Conservation (phyloP, 2,113 vertebrate genomes). For the Zonotrichia leucophrys region DNA sequence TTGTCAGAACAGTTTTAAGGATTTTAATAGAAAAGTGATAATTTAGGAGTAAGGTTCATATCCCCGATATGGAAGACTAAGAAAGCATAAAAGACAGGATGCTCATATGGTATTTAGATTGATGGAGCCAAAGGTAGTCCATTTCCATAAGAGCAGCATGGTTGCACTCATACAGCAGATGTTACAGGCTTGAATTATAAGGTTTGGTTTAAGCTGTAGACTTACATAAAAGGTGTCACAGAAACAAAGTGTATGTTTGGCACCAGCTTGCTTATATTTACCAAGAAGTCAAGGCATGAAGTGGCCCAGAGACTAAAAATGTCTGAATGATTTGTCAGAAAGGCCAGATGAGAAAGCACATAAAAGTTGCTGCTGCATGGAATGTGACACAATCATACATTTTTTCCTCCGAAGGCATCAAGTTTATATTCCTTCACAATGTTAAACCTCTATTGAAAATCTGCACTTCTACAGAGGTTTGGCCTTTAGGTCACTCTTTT, state of each 20-base stretch:
- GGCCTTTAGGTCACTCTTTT: neutral
- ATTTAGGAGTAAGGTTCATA: neutral
- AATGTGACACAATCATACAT: neutral
- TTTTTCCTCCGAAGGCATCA: neutral
- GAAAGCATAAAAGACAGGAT: neutral
- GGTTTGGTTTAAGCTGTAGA: neutral
- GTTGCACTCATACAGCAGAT: neutral
- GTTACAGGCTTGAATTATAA: neutral
- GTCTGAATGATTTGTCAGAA: neutral
- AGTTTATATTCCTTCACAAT: neutral
- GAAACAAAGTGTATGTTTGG: neutral
- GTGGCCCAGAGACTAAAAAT: neutral
- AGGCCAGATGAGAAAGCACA: neutral
- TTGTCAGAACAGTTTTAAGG: neutral
- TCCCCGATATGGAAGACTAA: neutral
- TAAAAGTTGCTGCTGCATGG: neutral
- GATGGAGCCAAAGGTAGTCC: neutral
- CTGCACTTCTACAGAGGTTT: neutral
- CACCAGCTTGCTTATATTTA: neutral
- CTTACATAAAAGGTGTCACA: neutral
- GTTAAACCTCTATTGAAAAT: neutral
- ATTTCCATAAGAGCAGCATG: neutral
- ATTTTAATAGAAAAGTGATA: neutral
- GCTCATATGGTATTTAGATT: neutral
- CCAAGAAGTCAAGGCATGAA: neutral